Base-by-base conservation (phyloP, 2,888 invertebrate genomes). In the Rhaphigaster nebulosa region DNA sequence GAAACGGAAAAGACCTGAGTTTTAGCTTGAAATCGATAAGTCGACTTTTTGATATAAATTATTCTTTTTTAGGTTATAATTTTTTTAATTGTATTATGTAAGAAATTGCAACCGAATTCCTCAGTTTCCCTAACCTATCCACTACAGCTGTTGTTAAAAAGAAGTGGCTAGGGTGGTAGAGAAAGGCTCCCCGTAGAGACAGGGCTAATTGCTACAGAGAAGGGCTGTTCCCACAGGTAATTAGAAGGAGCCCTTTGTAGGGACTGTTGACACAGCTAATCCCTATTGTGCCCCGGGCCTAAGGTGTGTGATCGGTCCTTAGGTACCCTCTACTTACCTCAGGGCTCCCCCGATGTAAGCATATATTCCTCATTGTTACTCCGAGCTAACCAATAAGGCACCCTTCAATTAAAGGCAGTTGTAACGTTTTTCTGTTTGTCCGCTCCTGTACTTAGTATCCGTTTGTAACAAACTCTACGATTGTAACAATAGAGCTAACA, bases 361-460 rank as follows among this genome's bases (percentile, higher is more conserved):
- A 76, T 76, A 76, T 76, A 76, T 34, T 76, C 2, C 38, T 38
- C 38, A 38, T 38, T 76, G 70, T 76, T 34, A 5, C 3, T 10
- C 20, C 1, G 3, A 29, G 20, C 70, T 38, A 76, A 38, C 70
- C 70, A 76, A 76, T 76, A 38, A 38, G 70, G 70, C 18, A 23
- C 18, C 70, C 70, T 38, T 38, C 70, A 76, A 76, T 76, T 76
- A 76, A 23, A 6, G 20, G 20, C 5, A 76, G 20, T 76, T 76
- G 70, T 76, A 76, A 76, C 70, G 70, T 76, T 76, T 76, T 76
- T 76, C 70, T 76, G 8, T 76, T 76, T 38, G 70, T 76, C 20
- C 70, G 34, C 38, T 20, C 70, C 38, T 38, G 8, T 76, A 76
- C 34, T 76, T 76, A 76, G 8, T 6, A 34, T 2, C 34, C 70